Conservation (phyloP, 2,797 vertebrate species). For the Poeciliopsis infans region DNA sequence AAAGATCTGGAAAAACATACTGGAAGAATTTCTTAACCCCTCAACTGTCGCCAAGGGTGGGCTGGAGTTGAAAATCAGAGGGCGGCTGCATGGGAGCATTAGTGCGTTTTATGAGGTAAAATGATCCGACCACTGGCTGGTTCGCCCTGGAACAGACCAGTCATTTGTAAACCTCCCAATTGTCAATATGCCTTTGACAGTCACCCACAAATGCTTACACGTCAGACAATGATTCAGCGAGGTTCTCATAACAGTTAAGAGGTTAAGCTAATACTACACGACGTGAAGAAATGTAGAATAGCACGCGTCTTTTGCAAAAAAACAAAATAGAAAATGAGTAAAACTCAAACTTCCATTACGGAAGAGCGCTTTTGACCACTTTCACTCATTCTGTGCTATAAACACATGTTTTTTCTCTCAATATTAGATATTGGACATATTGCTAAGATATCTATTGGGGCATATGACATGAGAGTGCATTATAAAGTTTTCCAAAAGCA, state of each 20-base stretch:
- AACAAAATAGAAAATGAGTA: neutral
- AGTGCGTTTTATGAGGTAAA: too few species aligned
- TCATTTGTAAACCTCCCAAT: too few species aligned
- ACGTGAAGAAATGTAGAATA: neutral
- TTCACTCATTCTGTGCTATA: neutral
- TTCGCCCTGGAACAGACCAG: too few species aligned
- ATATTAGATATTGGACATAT: neutral
- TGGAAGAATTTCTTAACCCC: neutral
- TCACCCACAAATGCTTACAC: too few species aligned
- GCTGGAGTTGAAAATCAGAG: too few species aligned
- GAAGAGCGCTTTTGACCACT: neutral
- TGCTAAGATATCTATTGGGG: neutral
- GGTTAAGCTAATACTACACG: neutral
- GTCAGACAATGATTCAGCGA: too few species aligned
- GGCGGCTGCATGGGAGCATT: too few species aligned
- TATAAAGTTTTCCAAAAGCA: neutral
- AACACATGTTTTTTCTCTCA: neutral
- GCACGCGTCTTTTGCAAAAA: neutral
- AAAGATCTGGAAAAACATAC: slow-evolving; percentile 50
- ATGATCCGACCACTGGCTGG: too few species aligned
- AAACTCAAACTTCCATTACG: neutral
- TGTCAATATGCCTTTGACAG: too few species aligned
- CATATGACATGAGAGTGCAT: neutral
- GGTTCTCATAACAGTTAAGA: too few species aligned
- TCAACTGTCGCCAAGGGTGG: too few species aligned